Evolutionary conservation across 1,140 invertebrate genomes (phyloP).

Genomic region (Drosophila persimilis): DNA sequence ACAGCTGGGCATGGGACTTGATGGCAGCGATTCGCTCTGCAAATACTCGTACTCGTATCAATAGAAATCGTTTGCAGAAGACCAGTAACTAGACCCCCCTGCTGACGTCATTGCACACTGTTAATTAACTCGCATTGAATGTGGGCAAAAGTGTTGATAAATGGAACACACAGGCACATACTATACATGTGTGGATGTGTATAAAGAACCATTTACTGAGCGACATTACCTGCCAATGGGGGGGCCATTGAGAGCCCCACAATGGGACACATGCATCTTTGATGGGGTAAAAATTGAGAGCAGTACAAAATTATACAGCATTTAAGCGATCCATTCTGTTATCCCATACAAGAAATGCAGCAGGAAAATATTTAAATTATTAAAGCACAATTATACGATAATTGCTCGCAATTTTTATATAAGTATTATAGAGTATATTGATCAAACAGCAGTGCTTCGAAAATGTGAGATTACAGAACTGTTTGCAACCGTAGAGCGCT

Average conservation of each 20-base stretch:
- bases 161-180: conserved; percentile 20
- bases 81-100: neutral
- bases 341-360: too few species aligned
- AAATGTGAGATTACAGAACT: too few species aligned
- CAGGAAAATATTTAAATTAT: too few species aligned
- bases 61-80: conserved; percentile 33
- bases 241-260: conserved; percentile 37
- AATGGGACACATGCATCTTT: conserved; percentile 36
- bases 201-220: conserved; percentile 26
- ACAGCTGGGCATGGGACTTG: conserved; percentile 24
- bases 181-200: neutral
- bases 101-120: conserved; percentile 55
- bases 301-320: neutral
- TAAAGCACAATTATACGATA: too few species aligned
- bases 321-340: too few species aligned
- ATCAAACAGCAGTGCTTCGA: too few species aligned
- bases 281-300: neutral
- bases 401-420: too few species aligned
- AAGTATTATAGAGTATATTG: too few species aligned
- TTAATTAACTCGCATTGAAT: conserved; percentile 60
- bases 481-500: too few species aligned
- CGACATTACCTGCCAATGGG: conserved; percentile 55
- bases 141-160: conserved; percentile 49
- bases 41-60: conserved; percentile 32
- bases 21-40: conserved; percentile 3